Percentiles rank a stretch among this genome's conserved stretches.
Conservation (phyloP, 64 coral and sea anemone species). For the Montipora foliosa region DNA sequence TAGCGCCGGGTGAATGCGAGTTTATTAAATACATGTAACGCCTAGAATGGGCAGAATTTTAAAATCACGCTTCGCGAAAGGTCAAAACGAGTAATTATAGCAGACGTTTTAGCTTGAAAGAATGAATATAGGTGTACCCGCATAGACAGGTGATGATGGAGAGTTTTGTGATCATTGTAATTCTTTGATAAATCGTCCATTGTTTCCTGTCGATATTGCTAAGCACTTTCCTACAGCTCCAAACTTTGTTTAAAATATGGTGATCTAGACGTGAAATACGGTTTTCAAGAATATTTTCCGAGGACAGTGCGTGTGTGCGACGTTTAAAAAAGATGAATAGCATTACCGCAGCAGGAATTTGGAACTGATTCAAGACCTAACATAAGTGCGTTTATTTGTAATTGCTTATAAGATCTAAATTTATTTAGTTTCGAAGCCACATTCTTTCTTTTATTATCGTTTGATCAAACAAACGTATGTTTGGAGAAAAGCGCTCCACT, state of each 20-base stretch:
- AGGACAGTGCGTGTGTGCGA: not conserved
- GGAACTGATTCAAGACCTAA: not conserved
- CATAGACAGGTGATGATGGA: not conserved
- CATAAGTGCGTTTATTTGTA: constrained; percentile 3
- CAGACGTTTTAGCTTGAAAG: not conserved
- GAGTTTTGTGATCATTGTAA: not conserved
- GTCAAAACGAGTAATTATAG: not conserved
- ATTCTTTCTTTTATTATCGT: not conserved
- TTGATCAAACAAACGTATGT: not conserved
- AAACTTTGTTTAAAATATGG: not conserved
- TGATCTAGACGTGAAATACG: not conserved
- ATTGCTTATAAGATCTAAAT: constrained; percentile 1
- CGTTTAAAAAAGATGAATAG: not conserved
- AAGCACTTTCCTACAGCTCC: not conserved
- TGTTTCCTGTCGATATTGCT: not conserved
- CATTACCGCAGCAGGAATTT: not conserved
- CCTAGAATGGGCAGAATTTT: not conserved
- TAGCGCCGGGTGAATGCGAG: not conserved
- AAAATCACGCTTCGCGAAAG: not conserved
- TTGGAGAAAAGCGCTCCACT: not conserved
- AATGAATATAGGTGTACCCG: not conserved
- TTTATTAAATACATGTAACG: not conserved
- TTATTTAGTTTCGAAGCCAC: not conserved
- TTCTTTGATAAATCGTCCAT: not conserved
- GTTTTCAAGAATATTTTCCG: not conserved